Base-by-base conservation (phyloP, 2,797 vertebrate species). In the Sandelia bainsii region DNA sequence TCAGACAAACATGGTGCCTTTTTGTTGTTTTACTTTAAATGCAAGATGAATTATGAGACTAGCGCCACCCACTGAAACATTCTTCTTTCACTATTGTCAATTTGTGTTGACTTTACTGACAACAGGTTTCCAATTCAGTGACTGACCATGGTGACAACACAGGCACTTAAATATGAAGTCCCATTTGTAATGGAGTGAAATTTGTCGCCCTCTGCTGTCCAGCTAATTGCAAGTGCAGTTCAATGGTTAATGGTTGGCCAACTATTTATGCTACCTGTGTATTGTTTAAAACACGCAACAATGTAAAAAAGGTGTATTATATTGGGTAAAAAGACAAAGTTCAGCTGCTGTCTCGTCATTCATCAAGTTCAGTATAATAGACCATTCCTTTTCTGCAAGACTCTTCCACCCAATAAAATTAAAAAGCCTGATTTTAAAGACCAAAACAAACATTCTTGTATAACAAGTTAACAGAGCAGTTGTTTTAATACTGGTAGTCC, bases 31-130 rank as follows among this genome's bases (percentile, higher is more conserved):
- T 19, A 50, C 16, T 48, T 77, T 23, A 22, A 60, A 45, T 20
- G 12, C 14, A n/a, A 37, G 46, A 22, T 54, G 45, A 60, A 62
- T 65, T 39, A 52, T 45, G 32, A 73, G 27, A 77, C 60, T 27
- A 39, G 22, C 37, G 48, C 70, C 52, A 69, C 53, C 39, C 32
- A 69, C 60, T 54, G 72, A 79, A 70, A 58, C 56, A 16, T 19
- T 40, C 6, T n/a, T 57, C 17, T 25, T 16, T 39, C 14, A 53
- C 59, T 49, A 23, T 46, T 57, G 40, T 37, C 46, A 29, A 69
- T 69, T 74, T 81, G 68, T 64, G 51, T 65, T 69, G 4, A 58
- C 8, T 74, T 59, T 19, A 50, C 8, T 67, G 45, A 75, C 12
- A 12, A 46, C 56, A 50, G 34, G 45, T 66, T 60, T 44, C n/a